Base-by-base conservation (phyloP, 2,113 vertebrate genomes). In the Gambusia holbrooki region DNA sequence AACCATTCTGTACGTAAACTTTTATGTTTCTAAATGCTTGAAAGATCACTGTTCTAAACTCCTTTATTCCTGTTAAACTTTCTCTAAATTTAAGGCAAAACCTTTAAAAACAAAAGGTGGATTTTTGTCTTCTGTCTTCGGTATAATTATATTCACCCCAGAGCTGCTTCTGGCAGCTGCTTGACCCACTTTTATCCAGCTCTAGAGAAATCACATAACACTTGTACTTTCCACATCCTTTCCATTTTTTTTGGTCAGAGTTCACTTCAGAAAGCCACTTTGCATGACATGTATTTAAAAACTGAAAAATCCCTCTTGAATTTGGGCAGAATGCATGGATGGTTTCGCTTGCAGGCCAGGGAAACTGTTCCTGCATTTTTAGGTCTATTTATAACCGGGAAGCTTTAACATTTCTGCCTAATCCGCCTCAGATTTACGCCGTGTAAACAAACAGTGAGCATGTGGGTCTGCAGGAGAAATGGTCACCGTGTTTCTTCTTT, bases 381-480 rank as follows among this genome's bases (percentile, higher is more conserved):
- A 73, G 76, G 78, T 74, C 87, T 28, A 75, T 89, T 90, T 62
- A 69, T 65, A 85, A 76, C 22, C 40, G 82, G 85, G 70, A 71
- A 73, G 74, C 74, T 80, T 81, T 85, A 78, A 79, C 51, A 87
- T 81, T 65, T 73, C 79, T 2, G n/a, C 61, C 40, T 90, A 88
- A 89, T 90, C 89, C 87, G 75, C 80, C 51, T 88, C 87, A 81
- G 84, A 89, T 85, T 87, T 66, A 74, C 72, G 66, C 42, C 58
- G 81, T 66, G 81, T 74, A 78, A 83, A 80, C 74, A 80, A 84
- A 80, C 76, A 78, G 76, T 69, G 54, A 2, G 22, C 63, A 37
- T 80, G 66, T 82, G 72, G 70, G 45, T 77, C 17, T 54, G 71
- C 37, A 73, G 78, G 69, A 78, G 73, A 77, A 28, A 17, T 25